Evolutionary conservation across 2,888 invertebrate genomes (phyloP).

Genomic region (Agonum fuliginosum): DNA sequence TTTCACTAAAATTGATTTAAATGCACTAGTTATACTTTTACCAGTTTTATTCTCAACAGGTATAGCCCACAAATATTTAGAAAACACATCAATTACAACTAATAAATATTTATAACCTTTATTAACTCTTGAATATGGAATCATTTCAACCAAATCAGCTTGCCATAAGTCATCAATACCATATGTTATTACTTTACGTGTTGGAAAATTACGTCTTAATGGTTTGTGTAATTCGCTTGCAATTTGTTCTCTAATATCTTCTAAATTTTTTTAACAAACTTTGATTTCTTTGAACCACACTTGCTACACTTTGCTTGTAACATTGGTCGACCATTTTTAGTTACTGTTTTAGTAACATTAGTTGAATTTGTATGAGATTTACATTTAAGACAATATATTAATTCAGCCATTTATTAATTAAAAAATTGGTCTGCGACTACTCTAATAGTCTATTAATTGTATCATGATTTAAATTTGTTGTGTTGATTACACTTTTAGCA

Average conservation of each 20-base stretch:
- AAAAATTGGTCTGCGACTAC: too few species aligned
- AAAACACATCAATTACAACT: constrained; percentile 67
- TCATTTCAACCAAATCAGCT: constrained; percentile 70
- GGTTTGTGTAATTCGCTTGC: too few species aligned
- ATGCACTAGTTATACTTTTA: constrained; percentile 63
- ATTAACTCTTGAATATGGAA: constrained; percentile 66
- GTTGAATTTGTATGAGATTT: constrained; percentile 3
- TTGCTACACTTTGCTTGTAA: not conserved
- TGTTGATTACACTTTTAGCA: not conserved
- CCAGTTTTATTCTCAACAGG: constrained; percentile 65
- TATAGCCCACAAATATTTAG: too few species aligned
- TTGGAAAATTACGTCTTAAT: too few species aligned
- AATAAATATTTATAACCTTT: constrained; percentile 67
- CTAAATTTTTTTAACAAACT: constrained; percentile 13
- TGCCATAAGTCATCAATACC: constrained; percentile 71
- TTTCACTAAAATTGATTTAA: constrained; percentile 15
- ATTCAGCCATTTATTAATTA: not conserved
- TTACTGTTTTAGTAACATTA: constrained; percentile 12
- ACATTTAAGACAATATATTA: constrained; percentile 12
- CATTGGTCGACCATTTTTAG: not conserved
- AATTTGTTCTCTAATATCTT: not conserved
- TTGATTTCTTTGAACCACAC: constrained; percentile 8
- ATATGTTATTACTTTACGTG: too few species aligned
- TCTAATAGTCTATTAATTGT: not conserved
- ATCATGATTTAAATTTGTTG: not conserved